Evolutionary conservation across 2,888 invertebrate species (phyloP).

Genomic region (Drosophila pegasa): DNA sequence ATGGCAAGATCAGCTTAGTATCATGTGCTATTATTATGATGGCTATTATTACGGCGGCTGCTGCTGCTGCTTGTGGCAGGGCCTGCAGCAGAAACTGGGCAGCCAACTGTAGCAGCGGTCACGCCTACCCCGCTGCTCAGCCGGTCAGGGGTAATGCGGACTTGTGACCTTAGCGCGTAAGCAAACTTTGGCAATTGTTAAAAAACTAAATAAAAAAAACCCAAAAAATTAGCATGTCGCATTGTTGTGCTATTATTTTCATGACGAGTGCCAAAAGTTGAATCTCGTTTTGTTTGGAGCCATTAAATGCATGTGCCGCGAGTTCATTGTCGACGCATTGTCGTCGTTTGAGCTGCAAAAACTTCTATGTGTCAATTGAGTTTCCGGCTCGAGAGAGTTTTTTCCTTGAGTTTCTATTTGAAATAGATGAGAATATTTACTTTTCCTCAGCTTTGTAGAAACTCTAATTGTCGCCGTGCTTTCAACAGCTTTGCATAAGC

Average conservation of each 20-base stretch:
- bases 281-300: constrained; percentile 35
- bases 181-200: constrained; percentile 61
- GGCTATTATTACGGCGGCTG: constrained; percentile 54
- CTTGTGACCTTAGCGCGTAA: constrained; percentile 72
- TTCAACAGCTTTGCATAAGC: constrained; percentile 40
- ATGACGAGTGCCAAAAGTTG: constrained; percentile 47
- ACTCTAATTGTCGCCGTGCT: constrained; percentile 30
- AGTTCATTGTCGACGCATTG: constrained; percentile 55
- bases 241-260: constrained; percentile 51
- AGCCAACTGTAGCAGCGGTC: constrained; percentile 62
- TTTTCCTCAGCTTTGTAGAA: constrained; percentile 20
- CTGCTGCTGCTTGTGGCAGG: constrained; percentile 46
- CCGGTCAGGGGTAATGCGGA: constrained; percentile 22
- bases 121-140: constrained; percentile 42
- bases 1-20: constrained; percentile 38
- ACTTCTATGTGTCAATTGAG: constrained; percentile 12
- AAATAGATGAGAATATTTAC: not conserved
- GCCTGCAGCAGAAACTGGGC: constrained; percentile 41
- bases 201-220: not conserved
- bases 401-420: not conserved
- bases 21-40: constrained; percentile 56
- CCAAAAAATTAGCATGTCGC: constrained; percentile 56
- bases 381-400: not conserved
- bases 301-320: constrained; percentile 44
- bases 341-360: constrained; percentile 20